Percentiles rank a stretch among this genome's conserved stretches.
phyloP scores from a whole-genome alignment of 2,113 vertebrate species.

The Indicator indicator region DNA sequence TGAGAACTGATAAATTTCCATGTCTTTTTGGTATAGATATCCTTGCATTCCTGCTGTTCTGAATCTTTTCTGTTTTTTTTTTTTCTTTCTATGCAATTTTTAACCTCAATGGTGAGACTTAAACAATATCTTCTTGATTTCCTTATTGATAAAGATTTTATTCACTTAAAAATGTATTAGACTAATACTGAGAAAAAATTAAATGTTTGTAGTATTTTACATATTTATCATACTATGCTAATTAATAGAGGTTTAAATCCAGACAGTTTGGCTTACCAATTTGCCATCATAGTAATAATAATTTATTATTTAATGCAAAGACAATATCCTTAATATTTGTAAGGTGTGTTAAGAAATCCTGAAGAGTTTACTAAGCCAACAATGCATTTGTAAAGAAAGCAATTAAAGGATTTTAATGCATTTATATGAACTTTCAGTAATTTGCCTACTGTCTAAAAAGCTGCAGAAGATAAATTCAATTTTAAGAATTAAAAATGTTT shows the following conservation, averaged over 20 bases:
- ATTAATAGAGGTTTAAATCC: constrained; percentile 35
- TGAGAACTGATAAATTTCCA: not conserved
- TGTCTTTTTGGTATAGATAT: not conserved
- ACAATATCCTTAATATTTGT: not conserved
- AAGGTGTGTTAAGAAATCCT: constrained; percentile 19
- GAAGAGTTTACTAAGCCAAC: constrained; percentile 23
- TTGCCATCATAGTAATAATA: not conserved
- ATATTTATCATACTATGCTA: not conserved
- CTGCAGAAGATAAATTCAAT: not conserved
- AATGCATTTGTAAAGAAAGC: not conserved
- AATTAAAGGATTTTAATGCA: constrained; percentile 32
- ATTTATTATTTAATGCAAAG: constrained; percentile 35
- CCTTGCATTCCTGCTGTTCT: not conserved
- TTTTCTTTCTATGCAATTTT: not conserved
- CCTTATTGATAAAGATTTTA: not conserved
- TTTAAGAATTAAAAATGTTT: not conserved
- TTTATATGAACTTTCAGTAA: not conserved
- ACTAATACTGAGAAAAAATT: constrained; percentile 14
- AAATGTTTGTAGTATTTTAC: constrained; percentile 12
- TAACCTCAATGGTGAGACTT: not conserved
- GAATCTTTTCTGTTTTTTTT: not conserved
- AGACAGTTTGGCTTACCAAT: not conserved
- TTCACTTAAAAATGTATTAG: not conserved
- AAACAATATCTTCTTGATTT: not conserved
- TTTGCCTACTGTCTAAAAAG: not conserved